Evolutionary conservation across 1,140 invertebrate genomes (phyloP), one percentile per base, ranked within the genome.

Genomic region (Diabrotica undecimpunctata): DNA sequence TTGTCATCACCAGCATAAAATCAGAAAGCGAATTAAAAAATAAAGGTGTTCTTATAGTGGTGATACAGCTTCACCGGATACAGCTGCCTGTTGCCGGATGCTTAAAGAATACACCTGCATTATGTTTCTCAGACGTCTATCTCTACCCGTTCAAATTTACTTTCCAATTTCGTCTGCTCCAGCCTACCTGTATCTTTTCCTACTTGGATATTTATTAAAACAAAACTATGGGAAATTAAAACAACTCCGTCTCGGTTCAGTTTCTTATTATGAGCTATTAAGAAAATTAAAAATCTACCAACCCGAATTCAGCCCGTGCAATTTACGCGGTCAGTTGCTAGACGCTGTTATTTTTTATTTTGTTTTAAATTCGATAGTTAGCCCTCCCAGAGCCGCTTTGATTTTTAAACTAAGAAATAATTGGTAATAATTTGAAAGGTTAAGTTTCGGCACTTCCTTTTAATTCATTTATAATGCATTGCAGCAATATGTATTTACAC

Each of bases 71-170:
- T 67, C 69, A 75, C 76, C 76, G 76, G 76, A 78, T 78, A 78
- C 76, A 78, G 76, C 76, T 78, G 76, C 71, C 63, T 66, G 68
- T 66, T 73, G 69, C 74, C 73, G 73, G 73, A 76, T 76, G 69
- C 73, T 73, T 72, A 64, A 65, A 66, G 71, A 65, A 71, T 68
- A 72, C 74, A 74, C 72, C 71, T 75, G 74, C 72, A 71, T 66
- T 71, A 61, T 72, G 71, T 75, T 77, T 79, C 78, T 78, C 75
- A 72, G 72, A 72, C 74, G 71, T 75, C 70, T 65, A 62, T 68
- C 66, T 62, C 66, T 59, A 62, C 58, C 70, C 65, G 38, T 74
- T 69, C 68, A 67, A 67, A 69, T 64, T 68, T 72, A 72, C 62
- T 68, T 74, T 70, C 60, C 25, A 67, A 64, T 67, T 70, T 70